Base-by-base conservation (phyloP, 2,888 invertebrate genomes). In the Timema podura region DNA sequence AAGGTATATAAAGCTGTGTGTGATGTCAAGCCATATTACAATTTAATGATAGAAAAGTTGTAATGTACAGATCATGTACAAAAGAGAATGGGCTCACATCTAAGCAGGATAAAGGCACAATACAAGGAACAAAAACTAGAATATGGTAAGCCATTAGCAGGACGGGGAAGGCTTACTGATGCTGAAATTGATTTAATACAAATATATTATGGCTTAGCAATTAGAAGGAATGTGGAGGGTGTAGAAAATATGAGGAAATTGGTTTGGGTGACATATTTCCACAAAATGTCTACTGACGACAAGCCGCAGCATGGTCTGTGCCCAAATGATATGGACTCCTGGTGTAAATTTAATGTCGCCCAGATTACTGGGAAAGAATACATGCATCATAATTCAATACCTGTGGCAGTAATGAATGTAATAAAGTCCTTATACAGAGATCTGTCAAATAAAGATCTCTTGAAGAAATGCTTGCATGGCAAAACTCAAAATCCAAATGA, bases 261-360 rank as follows among this genome's bases (percentile, higher is more conserved):
- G 9, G 48, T 66, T 13, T 66, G 66, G 66, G 66, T 48, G 10
- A n/a, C 51, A 9, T 67, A 16, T 51, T 67, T 67, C 54, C 49
- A 51, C 16, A 67, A n/a, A 15, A 45, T 67, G 6, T 67, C 67
- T 10, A 67, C 67, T 13, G 67, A 67, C 15, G 66, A 66, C 48
- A 67, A 67, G 16, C 67, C 67, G 8, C n/a, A 15, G 15, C 48
- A 66, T 46, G 49, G 49, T 13, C 44, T 67, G 15, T 67, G 51
- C 46, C 67, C 67, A 48, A 47, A 44, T 6, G 66, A 44, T 9
- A 13, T 45, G n/a, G 67, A 48, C n/a, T 51, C 67, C 11, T 67
- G 67, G 67, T 67, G 67, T 51, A 48, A 49, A 67, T 67, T 47
- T 44, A 67, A 67, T 48, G n/a, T n/a, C 16, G 45, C 6, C 15